phyloP scores from a whole-genome alignment of 2,797 vertebrate genomes.

The Sebastes matsubarae region DNA sequence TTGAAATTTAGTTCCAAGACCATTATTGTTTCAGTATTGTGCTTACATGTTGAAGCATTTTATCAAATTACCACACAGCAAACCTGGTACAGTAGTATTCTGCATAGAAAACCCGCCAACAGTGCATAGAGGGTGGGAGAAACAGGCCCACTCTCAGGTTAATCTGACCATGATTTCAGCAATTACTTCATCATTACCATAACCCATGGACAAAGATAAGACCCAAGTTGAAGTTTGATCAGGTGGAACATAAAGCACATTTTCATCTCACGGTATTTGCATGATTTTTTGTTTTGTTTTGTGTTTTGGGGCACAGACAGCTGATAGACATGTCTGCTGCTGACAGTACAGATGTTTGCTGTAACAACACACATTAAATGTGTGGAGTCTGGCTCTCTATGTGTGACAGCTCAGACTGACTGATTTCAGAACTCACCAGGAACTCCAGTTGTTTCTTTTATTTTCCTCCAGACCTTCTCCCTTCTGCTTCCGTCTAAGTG shows the following conservation, averaged over 20 bases:
- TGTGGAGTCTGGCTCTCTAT: neutral
- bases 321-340: neutral
- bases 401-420: neutral
- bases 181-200: neutral
- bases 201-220: neutral
- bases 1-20: too few relatives aligned
- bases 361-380: neutral
- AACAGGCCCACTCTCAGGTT: neutral
- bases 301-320: neutral
- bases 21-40: too few relatives aligned
- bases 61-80: neutral
- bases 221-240: neutral
- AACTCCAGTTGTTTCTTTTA: neutral
- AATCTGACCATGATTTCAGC: neutral
- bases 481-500: neutral
- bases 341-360: neutral
- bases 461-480: neutral
- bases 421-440: neutral
- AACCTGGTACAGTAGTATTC: neutral
- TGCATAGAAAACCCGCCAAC: too few relatives aligned
- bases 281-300: neutral
- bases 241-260: neutral
- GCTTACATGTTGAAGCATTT: too few relatives aligned
- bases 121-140: too few relatives aligned
- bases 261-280: neutral